Evolutionary conservation across 2,113 vertebrate genomes (phyloP), one percentile per base, ranked within the genome.

Genomic region (Tachysurus vachellii): DNA sequence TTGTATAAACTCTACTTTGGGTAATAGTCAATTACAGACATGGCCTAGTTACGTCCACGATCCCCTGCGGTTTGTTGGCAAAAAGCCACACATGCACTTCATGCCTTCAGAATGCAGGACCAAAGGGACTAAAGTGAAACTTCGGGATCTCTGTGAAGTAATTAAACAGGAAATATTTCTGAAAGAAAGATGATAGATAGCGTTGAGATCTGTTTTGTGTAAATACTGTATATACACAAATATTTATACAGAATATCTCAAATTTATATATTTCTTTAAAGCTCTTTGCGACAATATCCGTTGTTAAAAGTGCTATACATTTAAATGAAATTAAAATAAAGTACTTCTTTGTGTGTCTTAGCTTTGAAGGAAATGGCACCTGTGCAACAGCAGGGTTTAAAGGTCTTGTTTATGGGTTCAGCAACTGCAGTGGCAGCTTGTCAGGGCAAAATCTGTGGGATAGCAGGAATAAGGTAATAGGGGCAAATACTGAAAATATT

Each of bases 21-120:
- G 59, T 76, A 56, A 79, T 50, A 81, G 47, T 84, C 64, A 42
- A 59, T 87, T 70, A 82, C 70, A 83, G 66, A 70, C 86, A 62
- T 83, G 83, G 59, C 83, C 79, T 85, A 89, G 59, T 88, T 88
- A 70, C 2, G 44, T 79, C 81, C 44, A 64, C 16, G 76, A 76
- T 66, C 73, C 50, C 59, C 68, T 66, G 80, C 54, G 84, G 70
- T 44, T 1, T 31, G 61, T 59, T 82, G 61, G 82, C 54, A 77
- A 85, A 80, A 57, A 81, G 73, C 26, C 75, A 59, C 61, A 44
- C 36, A 77, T 57, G n/a, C 36, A 54, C 80, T 47, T 68, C 28
- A 61, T 44, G 59, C 50, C 44, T 84, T 71, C 66, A 44, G n/a
- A n/a, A 36, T 36, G 11, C 82, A 83, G 19, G 64, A 57, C 31